A percentile compares a stretch with the other conserved stretches of the same genome.
phyloP scores from a whole-genome alignment of 1,140 invertebrate genomes.

The Forficula auricularia region DNA sequence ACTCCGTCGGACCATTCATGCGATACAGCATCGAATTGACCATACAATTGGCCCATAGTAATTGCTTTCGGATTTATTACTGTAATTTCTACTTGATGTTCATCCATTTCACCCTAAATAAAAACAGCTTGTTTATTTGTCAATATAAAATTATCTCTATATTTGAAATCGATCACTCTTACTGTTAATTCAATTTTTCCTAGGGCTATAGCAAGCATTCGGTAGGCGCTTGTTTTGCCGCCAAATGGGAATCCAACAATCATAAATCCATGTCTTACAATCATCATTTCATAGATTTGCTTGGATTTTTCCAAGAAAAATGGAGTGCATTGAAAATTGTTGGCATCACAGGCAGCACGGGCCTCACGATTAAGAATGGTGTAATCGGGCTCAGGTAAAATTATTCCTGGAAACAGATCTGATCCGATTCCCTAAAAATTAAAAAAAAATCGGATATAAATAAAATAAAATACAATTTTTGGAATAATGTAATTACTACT shows the following conservation, averaged over 20 bases:
- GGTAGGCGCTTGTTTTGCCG: constrained; percentile 63
- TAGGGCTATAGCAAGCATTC: constrained; percentile 58
- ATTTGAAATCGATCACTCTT: constrained; percentile 13
- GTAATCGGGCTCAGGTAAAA: constrained; percentile 57
- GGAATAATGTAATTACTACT: no score
- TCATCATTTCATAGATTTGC: constrained; percentile 92
- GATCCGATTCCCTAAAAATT: constrained; percentile 64
- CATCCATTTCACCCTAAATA: constrained; percentile 49
- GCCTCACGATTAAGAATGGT: constrained; percentile 33
- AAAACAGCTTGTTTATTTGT: constrained; percentile 2
- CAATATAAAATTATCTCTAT: constrained; percentile 3
- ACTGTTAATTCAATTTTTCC: constrained; percentile 66
- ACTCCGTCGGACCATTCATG: constrained; percentile 92
- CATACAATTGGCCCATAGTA: constrained; percentile 89
- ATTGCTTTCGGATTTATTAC: constrained; percentile 93
- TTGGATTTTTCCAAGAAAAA: constrained; percentile 81
- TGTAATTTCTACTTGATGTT: constrained; percentile 74
- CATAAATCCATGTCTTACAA: constrained; percentile 75
- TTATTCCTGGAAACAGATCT: constrained; percentile 73
- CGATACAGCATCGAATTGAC: constrained; percentile 82
- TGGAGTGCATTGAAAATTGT: constrained; percentile 66
- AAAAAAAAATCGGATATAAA: constrained; percentile 9
- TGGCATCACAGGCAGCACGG: constrained; percentile 43
- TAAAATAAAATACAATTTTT: no score
- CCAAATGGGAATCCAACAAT: constrained; percentile 84